Base-by-base conservation (phyloP, 2,113 vertebrate species). In the Eptesicus fuscus region DNA sequence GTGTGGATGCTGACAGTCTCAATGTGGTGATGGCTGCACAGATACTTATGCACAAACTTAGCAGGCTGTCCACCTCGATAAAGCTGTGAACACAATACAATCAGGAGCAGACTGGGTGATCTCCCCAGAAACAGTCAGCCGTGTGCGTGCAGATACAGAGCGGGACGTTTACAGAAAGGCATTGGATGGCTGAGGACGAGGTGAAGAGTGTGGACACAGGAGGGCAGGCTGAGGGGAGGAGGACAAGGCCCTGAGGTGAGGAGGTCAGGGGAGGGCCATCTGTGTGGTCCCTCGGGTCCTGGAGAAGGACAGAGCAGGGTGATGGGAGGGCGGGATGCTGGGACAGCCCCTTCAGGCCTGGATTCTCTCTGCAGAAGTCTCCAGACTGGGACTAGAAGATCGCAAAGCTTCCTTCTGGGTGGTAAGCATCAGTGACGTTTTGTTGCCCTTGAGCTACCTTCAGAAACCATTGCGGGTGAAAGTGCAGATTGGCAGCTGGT, bases 101-200 rank as follows among this genome's bases (percentile, higher is more conserved):
- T 17, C 8, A 1, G 71, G 73, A 16, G 16, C 40, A 74, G 73
- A 30, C 42, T 7, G 28, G 71, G 42, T 9, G 42, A 37, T 30
- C 1, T 28, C 37, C 37, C 70, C 70, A 7, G 37, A 42, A 73
- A 25, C 37, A 42, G 69, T 22, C 11, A 30, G 23, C 22, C 1
- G 6, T 13, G 37, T 13, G 35, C 4, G 9, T 20, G 8, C 70
- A 73, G 22, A 73, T 6, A 25, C 70, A 40, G 71, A 20, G 30
- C 2, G 1, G 10, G 47, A 3, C 1, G 2, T 7, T 23, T 7
- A 25, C 32, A 35, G 42, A 22, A 20, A 35, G 82, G 42, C 0
- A 14, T 23, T 9, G 28, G 44, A 16, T 1, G 0, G 22, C 8
- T 35, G 44, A 28, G 9, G 28, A n/a, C 0, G 1, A 25, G 20